A percentile compares a stretch with the other conserved stretches of the same genome.
phyloP scores from a whole-genome alignment of 2,797 vertebrate genomes.

The Sebastiscus albofasciatus region DNA sequence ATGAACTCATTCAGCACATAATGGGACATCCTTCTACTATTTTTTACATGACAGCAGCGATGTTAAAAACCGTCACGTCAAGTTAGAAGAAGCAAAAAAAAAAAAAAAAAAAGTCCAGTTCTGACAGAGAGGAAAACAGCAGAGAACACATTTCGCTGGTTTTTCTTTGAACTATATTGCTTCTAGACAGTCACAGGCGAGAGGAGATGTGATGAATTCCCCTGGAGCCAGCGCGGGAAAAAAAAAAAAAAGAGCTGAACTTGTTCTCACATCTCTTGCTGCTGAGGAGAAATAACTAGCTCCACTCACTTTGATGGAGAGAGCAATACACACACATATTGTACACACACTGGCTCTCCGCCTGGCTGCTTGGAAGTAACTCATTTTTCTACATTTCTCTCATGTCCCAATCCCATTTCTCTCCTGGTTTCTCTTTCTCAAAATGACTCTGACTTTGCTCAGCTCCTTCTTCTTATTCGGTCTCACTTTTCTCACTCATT shows the following conservation, averaged over 20 bases:
- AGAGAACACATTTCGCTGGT: conserved; percentile 38
- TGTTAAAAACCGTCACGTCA: background rate
- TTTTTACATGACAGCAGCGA: background rate
- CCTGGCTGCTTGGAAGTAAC: conserved; percentile 49
- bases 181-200: conserved; percentile 53
- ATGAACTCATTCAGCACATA: background rate
- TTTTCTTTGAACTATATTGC: conserved; percentile 63
- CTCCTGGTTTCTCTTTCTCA: background rate
- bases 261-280: conserved; percentile 72
- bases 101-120: conserved; percentile 8
- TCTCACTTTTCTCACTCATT: background rate
- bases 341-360: conserved; percentile 8
- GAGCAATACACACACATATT: conserved; percentile 1
- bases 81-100: background rate
- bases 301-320: conserved; percentile 72
- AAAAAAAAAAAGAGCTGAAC: conserved; percentile 64
- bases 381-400: conserved; percentile 45
- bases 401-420: conserved; percentile 13
- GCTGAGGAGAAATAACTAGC: conserved; percentile 77
- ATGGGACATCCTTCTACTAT: background rate
- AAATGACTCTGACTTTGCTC: background rate
- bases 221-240: conserved; percentile 55
- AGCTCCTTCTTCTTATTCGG: background rate
- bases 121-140: conserved; percentile 52
- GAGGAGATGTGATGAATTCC: conserved; percentile 72